Evolutionary conservation across 2,888 invertebrate species (phyloP).

Genomic region (Taphrorychus bicolor): DNA sequence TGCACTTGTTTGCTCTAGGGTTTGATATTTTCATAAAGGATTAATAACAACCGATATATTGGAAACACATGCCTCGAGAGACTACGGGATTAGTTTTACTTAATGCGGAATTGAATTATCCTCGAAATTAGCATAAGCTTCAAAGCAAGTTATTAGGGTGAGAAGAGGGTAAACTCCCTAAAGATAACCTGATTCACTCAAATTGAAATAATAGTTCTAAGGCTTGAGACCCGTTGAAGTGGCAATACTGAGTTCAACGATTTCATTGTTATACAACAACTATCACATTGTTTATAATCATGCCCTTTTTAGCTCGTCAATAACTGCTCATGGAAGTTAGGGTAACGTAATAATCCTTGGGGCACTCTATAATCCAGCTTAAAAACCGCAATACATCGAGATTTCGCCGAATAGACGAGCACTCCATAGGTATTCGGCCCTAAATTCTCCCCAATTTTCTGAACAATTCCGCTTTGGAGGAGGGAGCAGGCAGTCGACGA

Average conservation of each 20-base stretch:
- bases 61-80: not conserved
- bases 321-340: no score
- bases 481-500: conserved; percentile 13
- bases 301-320: no score
- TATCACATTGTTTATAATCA: no score
- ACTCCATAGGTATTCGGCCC: conserved; percentile 15
- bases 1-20: conserved; percentile 6
- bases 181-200: conserved; percentile 9
- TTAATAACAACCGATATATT: no score
- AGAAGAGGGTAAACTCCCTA: conserved; percentile 18
- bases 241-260: no score
- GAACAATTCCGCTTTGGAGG: conserved; percentile 20
- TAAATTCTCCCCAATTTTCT: conserved; percentile 30
- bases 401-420: conserved; percentile 17
- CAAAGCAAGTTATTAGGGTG: conserved; percentile 7
- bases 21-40: not conserved
- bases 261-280: no score
- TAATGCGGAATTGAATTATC: conserved; percentile 21
- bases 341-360: not conserved
- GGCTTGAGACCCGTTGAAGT: conserved; percentile 3
- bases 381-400: conserved; percentile 1
- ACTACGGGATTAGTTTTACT: conserved; percentile 4
- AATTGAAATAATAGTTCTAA: conserved; percentile 19
- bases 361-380: not conserved
- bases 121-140: conserved; percentile 25